Evolutionary conservation across 2,888 invertebrate species (phyloP).

Genomic region (Pristionchus arcanus): DNA sequence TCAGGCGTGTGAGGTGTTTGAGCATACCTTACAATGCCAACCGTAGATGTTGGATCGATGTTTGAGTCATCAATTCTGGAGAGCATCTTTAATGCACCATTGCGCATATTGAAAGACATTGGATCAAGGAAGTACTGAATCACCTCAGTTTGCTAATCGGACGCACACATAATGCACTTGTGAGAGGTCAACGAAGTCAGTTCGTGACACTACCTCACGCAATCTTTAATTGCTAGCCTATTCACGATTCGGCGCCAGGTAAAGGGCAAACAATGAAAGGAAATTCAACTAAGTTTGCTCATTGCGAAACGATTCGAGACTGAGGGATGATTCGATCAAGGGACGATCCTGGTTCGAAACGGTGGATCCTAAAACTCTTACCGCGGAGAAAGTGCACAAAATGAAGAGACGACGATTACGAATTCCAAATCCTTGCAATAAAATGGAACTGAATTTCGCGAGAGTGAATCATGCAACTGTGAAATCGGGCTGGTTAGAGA

Average conservation of each 20-base stretch:
- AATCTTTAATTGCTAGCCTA: not conserved
- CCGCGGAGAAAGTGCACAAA: not conserved
- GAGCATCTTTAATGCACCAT: too few species aligned
- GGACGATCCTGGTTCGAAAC: too few species aligned
- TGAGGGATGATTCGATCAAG: not conserved
- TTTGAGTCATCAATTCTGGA: too few species aligned
- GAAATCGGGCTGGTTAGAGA: slow-evolving; percentile 18
- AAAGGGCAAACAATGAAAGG: not conserved
- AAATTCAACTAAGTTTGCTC: not conserved
- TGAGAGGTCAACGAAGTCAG: not conserved
- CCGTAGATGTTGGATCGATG: too few species aligned
- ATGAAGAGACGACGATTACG: not conserved
- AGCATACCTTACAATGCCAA: too few species aligned
- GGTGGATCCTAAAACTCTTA: too few species aligned
- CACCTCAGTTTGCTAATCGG: not conserved
- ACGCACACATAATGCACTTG: not conserved
- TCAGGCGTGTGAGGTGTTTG: too few species aligned
- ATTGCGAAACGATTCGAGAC: not conserved
- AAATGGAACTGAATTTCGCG: not conserved
- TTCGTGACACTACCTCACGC: not conserved
- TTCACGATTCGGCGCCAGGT: not conserved
- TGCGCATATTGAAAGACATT: too few species aligned
- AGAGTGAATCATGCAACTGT: not conserved
- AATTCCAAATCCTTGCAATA: not conserved
- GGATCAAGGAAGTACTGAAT: too few species aligned